Evolutionary conservation across 1,140 invertebrate species (phyloP).

Genomic region (Cheumatopsyche charites): DNA sequence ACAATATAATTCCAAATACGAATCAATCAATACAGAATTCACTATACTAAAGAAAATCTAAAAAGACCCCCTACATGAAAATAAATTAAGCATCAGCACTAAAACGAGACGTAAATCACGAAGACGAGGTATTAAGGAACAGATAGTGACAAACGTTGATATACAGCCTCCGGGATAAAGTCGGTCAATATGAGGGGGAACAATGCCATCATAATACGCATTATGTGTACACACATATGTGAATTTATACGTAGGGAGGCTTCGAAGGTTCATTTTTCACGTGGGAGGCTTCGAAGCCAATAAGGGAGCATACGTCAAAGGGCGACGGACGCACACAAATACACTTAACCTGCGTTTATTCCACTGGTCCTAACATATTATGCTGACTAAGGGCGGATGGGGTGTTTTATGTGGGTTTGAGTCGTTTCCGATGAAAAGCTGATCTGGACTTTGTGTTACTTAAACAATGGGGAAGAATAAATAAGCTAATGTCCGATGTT

Average conservation of each 20-base stretch:
- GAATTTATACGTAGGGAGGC: neutral
- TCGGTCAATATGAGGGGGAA: conserved; percentile 19
- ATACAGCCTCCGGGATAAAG: neutral
- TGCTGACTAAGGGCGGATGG: too few species aligned
- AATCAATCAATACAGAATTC: too few species aligned
- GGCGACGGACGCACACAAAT: neutral
- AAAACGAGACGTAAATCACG: conserved; percentile 10
- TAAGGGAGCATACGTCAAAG: conserved; percentile 8
- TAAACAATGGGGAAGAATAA: too few species aligned
- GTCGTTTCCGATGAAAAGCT: neutral
- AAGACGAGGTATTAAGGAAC: neutral
- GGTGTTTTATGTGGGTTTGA: neutral
- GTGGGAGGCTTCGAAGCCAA: conserved; percentile 2
- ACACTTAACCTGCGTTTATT: conserved; percentile 5
- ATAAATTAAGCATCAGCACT: neutral
- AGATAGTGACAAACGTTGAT: neutral
- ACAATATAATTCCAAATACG: too few species aligned
- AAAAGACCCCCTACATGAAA: too few species aligned
- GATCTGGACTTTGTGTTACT: neutral
- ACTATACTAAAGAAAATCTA: too few species aligned
- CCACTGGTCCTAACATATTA: too few species aligned
- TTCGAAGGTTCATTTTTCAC: conserved; percentile 13
- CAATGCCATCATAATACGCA: conserved; percentile 7
- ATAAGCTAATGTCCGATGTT: too few species aligned
- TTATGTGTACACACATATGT: too few species aligned